A percentile compares a stretch with the other conserved stretches of the same genome.
These are phyloP conservation scores for Drosophila kuntzei DNA, from an alignment of 2,888 invertebrate genomes.

Conservation along the genomic window DNA sequence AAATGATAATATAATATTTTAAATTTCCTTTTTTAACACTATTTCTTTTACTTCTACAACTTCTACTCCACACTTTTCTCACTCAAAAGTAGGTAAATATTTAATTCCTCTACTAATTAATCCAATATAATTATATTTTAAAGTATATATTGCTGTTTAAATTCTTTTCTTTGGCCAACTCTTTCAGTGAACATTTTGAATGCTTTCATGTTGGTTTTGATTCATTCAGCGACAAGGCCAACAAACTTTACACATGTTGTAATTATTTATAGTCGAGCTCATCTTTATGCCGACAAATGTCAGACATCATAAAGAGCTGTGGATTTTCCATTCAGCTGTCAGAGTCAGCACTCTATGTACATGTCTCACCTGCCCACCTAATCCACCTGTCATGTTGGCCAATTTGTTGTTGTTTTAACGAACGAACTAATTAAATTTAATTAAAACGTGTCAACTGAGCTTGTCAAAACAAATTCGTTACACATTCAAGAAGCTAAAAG, in stretches of 20 bases:
- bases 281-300: conserved; percentile 45
- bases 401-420: conserved; percentile 41
- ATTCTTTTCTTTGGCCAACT: not conserved
- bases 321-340: conserved; percentile 31
- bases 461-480: conserved; percentile 75
- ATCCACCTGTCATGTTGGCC: conserved; percentile 53
- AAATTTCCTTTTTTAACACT: too few relatives aligned
- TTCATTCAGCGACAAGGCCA: conserved; percentile 20
- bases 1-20: too few relatives aligned
- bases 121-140: not conserved
- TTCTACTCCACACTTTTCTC: too few relatives aligned
- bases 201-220: conserved; percentile 17
- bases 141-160: not conserved
- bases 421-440: conserved; percentile 78
- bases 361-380: conserved; percentile 34
- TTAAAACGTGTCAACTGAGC: conserved; percentile 79
- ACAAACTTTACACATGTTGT: conserved; percentile 46
- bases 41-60: not conserved
- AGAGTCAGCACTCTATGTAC: not conserved
- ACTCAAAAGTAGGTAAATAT: not conserved
- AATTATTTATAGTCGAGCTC: conserved; percentile 47
- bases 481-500: conserved; percentile 37
- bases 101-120: not conserved
- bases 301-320: conserved; percentile 32
- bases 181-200: conserved; percentile 4